Evolutionary conservation across 2,113 vertebrate genomes (phyloP), one percentile per base, ranked within the genome.

Genomic region (Clarias batrachus): DNA sequence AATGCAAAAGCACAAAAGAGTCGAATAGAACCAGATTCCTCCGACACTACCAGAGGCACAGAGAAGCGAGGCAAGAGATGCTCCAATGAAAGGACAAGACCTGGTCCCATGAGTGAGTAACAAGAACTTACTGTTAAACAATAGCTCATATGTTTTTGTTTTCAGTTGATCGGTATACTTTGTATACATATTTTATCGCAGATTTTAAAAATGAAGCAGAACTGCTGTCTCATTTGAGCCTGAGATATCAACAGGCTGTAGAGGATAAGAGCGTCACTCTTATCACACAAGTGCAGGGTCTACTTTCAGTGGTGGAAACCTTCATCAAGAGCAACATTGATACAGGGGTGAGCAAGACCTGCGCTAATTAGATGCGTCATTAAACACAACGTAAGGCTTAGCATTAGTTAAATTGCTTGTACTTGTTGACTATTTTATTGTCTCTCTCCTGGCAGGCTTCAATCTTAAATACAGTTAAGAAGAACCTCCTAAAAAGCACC

Each of bases 1-100:
- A 99, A 98, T 25, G 95, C 97, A 0, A 99, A 97, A 93, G 97
- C 97, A 82, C 97, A 98, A 84, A 98, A 97, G 87, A 93, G 91
- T 88, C 95, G 96, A 68, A 91, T 93, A 0, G 96, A 97, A 30
- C 59, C 71, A 0, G 93, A 93, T 83, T 89, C 86, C 33, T 90
- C 37, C 11, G 85, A 84, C 37, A 88, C 90, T 0, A 95, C 94
- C 27, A 96, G 91, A n/a, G 92, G 88, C 7, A 27, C 86, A 1
- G 96, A 93, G 68, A 95, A 93, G 87, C 77, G 48, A 14, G 87
- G 88, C 0, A 92, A 91, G 59, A 95, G 92, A 89, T 93, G 91
- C 17, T 91, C 90, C 7, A 93, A 93, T 59, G 95, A 95, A 74
- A 96, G 94, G 88, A 93, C 87, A 82, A 96, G 93, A 88, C 56